Base-by-base conservation (phyloP, 1,140 invertebrate species). In the Hirudo medicinalis region DNA sequence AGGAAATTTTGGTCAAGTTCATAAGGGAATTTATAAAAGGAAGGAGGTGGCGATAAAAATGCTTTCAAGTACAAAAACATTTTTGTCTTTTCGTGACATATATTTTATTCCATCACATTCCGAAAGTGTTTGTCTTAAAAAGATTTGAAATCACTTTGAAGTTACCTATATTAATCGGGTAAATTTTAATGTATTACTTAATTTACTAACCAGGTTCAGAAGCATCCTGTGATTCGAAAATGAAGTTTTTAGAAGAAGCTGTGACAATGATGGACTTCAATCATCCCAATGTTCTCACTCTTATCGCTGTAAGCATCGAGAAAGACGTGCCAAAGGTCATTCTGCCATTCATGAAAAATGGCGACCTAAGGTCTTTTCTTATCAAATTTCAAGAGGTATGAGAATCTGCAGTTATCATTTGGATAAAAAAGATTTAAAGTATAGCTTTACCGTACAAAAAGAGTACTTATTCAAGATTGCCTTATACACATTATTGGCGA, bases 301-400 rank as follows among this genome's bases (percentile, higher is more conserved):
- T 84, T 22, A 72, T 81, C n/a, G 84, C 83, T 9, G 79, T 83
- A 0, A 78, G 77, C 53, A 75, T 84, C 67, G 76, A 76, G 0
- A 73, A 76, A 53, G 77, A 80, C 22, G 78, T 80, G 54, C 83
- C 84, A 13, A 77, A 83, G 49, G 77, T 85, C 22, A 77, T 85
- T 63, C 75, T 78, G 36, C 82, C 83, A 6, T 82, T 80, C 73
- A 83, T 83, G 78, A 77, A 78, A 49, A 77, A 80, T 69, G 83
- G 82, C 67, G 83, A 85, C 76, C 78, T 85, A 9, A 78, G 79
- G 67, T 76, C 78, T 27, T 84, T 80, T 76, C 79, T 85, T 27
- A 74, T 78, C 25, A 78, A 84, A 71, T 77, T 80, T 22, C 74
- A 79, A 20, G 80, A 83, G 75, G 83, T 84, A 71, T 75, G 77